Percentiles rank a stretch among this genome's conserved stretches.
Conservation (phyloP, 2,888 invertebrate species). For the Drosophila anomelani region DNA sequence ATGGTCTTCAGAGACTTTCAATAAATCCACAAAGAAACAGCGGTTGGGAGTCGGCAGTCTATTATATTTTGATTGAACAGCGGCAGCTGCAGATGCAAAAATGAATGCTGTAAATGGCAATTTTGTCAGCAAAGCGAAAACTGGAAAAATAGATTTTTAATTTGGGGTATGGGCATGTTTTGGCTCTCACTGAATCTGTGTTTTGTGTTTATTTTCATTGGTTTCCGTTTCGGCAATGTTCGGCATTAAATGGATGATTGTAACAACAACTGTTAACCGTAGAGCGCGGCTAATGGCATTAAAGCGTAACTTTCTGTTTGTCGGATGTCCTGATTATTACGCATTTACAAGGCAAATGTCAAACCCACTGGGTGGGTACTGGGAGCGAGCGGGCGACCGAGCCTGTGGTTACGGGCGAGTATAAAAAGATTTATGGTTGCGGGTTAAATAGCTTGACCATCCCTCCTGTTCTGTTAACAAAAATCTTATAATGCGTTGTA, state of each 20-base stretch:
- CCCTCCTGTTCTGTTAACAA: constrained; percentile 50
- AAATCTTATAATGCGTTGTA: constrained; percentile 61
- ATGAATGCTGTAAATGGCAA: constrained; percentile 17
- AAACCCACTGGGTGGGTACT: constrained; percentile 68
- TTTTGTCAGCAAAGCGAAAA: constrained; percentile 23
- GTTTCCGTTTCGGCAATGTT: constrained; percentile 56
- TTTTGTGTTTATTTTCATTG: constrained; percentile 54
- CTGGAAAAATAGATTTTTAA: constrained; percentile 44
- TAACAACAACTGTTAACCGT: constrained; percentile 75
- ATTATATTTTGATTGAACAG: constrained; percentile 3
- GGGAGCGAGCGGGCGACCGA: neutral
- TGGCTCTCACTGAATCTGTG: constrained; percentile 21
- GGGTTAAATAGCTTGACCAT: constrained; percentile 51
- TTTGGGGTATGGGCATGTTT: constrained; percentile 31
- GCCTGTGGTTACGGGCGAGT: constrained; percentile 56
- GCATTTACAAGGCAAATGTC: constrained; percentile 73
- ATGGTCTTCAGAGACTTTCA: constrained; percentile 14
- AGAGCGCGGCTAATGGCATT: constrained; percentile 71
- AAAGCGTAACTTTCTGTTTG: constrained; percentile 68
- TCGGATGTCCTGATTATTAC: constrained; percentile 77
- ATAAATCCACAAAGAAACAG: constrained; percentile 2
- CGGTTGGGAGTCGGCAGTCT: constrained; percentile 3
- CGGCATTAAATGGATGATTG: constrained; percentile 71
- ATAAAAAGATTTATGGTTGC: constrained; percentile 70
- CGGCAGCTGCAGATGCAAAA: constrained; percentile 28